phyloP scores from a whole-genome alignment of 2,113 vertebrate species.

The Mionectes macconnelli region DNA sequence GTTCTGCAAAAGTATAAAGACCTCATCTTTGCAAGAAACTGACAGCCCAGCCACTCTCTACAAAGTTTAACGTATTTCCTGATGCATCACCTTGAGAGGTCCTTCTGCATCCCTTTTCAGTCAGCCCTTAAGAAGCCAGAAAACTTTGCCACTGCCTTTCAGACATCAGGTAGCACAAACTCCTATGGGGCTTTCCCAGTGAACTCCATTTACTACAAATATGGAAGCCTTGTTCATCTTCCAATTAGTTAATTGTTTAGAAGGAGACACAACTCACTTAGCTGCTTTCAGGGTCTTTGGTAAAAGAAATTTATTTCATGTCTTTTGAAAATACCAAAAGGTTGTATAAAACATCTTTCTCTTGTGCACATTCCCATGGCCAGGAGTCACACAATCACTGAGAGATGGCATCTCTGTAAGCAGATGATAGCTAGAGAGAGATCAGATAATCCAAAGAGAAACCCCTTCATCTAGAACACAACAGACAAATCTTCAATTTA shows the following conservation, averaged over 20 bases:
- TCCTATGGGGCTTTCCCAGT: neutral
- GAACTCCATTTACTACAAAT: neutral
- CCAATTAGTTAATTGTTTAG: neutral
- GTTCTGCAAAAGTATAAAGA: neutral
- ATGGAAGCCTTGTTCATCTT: neutral
- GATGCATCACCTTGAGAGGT: neutral
- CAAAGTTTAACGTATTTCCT: neutral
- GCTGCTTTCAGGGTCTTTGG: neutral
- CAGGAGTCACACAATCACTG: neutral
- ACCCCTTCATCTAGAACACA: accelerated
- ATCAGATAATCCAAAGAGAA: neutral
- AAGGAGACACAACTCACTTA: neutral
- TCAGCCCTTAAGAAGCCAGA: neutral
- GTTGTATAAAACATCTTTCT: neutral
- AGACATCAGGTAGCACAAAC: neutral
- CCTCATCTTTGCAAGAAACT: neutral
- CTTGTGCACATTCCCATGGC: neutral
- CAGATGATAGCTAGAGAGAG: neutral
- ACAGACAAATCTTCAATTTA: neutral
- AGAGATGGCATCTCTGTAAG: neutral
- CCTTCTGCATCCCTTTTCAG: neutral
- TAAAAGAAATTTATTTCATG: neutral
- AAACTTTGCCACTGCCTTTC: neutral
- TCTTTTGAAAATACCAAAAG: neutral
- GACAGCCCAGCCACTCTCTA: neutral